A percentile compares a stretch with the other conserved stretches of the same genome.
Conservation (phyloP, 2,113 vertebrate genomes). For the Antechinus flavipes region DNA sequence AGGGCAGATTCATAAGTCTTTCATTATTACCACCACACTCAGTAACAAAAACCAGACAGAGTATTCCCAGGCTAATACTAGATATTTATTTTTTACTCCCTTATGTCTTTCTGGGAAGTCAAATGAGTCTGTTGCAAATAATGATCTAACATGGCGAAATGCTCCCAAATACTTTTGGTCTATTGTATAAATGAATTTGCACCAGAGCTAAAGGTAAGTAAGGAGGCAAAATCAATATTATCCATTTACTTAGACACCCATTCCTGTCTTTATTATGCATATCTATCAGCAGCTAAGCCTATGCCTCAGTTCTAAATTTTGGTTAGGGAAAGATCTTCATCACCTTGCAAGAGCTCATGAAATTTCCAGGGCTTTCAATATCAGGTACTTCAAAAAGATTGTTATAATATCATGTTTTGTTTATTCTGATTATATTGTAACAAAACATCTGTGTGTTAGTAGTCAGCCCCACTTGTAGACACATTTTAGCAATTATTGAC, state of each 20-base stretch:
- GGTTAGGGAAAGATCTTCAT: not conserved
- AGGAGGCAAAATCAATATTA: not conserved
- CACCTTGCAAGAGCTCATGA: slow-evolving; percentile 8
- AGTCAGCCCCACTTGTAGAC: slow-evolving; percentile 34
- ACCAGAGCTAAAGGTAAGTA: not conserved
- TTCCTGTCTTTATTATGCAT: not conserved
- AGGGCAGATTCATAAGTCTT: not conserved
- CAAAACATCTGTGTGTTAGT: slow-evolving; percentile 7
- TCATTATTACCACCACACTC: not conserved
- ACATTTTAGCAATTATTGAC: slow-evolving; percentile 35
- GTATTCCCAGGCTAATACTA: not conserved
- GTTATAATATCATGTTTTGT: not conserved
- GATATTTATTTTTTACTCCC: not conserved
- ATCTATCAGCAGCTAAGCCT: not conserved
- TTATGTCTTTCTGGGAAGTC: not conserved
- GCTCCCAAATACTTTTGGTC: not conserved
- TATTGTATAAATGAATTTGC: not conserved
- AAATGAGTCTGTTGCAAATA: not conserved
- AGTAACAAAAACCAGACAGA: not conserved
- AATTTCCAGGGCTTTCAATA: slow-evolving; percentile 29
- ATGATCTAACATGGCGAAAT: not conserved
- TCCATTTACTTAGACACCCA: not conserved
- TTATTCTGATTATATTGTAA: not conserved
- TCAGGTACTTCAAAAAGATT: slow-evolving; percentile 31
- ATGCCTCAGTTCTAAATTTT: not conserved